Evolutionary conservation across 2,888 invertebrate species (phyloP), one percentile per base, ranked within the genome.

Genomic region (Oconnorella tubifera): DNA sequence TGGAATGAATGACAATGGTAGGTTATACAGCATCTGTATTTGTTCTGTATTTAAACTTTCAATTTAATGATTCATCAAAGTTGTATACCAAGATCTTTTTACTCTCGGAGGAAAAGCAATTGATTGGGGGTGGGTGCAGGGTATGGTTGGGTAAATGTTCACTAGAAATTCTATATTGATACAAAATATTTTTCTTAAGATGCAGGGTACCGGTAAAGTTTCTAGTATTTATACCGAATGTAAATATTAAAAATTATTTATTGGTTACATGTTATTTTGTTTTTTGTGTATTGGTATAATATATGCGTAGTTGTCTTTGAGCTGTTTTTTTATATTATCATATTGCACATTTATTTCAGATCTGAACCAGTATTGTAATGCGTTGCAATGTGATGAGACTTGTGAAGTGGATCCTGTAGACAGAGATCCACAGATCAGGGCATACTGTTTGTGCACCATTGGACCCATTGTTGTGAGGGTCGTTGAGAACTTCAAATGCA

Each of bases 361-460:
- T 31, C n/a, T 33, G 28, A 31, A 14, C 10, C n/a, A 23, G 3
- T n/a, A 23, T n/a, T 60, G 60, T 28, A 4, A 14, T 25, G 14
- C 28, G 4, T 19, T 60, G 50, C 48, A 51, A 1, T 60, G 60
- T 25, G 60, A 60, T 28, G 25, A 60, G 48, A 19, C 28, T 1
- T 60, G 60, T 50, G 60, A 60, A 31, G 31, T n/a, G 10, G 60
- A 19, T 1, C 14, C 50, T 4, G 25, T 51, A 19, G 25, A 51
- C 25, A 51, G 49, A 1, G 33, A n/a, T 28, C 33, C 32, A 27
- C 28, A 28, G 25, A 23, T 50, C 19, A 48, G 14, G 25, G 49
- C 51, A 0, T 60, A 50, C 31, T 60, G 60, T 49, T 2, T 60
- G 14, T 60, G 60, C 31, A 60, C 48, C 4, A n/a, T 60, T n/a